Evolutionary conservation across 2,113 vertebrate genomes (phyloP).

Genomic region (Pungitius pungitius): DNA sequence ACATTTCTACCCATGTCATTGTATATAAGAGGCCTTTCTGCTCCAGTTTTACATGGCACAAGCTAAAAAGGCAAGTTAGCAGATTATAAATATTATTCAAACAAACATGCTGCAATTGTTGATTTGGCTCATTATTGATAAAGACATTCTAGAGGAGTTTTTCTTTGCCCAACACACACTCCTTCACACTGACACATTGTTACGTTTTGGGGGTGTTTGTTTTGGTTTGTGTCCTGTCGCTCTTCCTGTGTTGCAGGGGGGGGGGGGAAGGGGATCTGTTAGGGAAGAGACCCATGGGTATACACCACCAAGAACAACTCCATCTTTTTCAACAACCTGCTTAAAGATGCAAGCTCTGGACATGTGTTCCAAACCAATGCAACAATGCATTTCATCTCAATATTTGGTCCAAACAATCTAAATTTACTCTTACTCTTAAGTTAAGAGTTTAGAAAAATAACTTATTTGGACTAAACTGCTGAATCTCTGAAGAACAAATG

Average conservation of each 20-base stretch:
- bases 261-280: too few species aligned
- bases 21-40: constrained; percentile 49
- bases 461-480: too few species aligned
- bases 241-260: too few species aligned
- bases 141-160: constrained; percentile 19
- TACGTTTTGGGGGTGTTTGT: too few species aligned
- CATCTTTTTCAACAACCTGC: background rate
- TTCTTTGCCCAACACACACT: background rate
- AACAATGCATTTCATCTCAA: background rate
- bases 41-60: constrained; percentile 24
- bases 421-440: too few species aligned
- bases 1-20: constrained; percentile 55
- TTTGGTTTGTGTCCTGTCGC: too few species aligned
- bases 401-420: background rate
- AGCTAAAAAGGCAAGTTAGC: constrained; percentile 28
- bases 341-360: background rate
- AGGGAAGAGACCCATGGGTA: too few species aligned
- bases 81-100: constrained; percentile 33
- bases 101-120: constrained; percentile 23
- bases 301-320: too few species aligned
- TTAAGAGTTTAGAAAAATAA: background rate
- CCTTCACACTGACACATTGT: constrained; percentile 11
- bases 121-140: constrained; percentile 33
- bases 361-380: background rate
- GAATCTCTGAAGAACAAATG: background rate